Base-by-base conservation (phyloP, 1,140 invertebrate species). In the Drosophila orena region DNA sequence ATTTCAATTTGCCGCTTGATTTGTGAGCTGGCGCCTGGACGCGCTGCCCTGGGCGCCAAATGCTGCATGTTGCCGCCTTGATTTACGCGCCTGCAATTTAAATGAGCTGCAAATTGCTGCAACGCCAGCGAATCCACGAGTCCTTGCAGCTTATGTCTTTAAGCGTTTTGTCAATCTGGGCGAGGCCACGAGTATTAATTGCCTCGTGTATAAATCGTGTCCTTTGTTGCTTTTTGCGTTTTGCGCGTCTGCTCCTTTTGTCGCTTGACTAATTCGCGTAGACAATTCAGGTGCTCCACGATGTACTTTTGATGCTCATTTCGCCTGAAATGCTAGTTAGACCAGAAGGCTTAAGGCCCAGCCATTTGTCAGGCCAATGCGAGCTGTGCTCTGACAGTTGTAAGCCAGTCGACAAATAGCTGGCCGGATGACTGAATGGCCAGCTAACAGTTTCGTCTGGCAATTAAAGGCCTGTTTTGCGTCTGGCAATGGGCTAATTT, bases 51-150 rank as follows among this genome's bases (percentile, higher is more conserved):
- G 38, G 69, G 69, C 62, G 37, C 43, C 77, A 76, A 79, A 58
- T 66, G 66, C 58, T 75, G 65, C 75, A 75, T 54, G 80, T 66
- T 57, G 54, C 37, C n/a, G 34, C 46, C 42, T 54, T 81, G 79
- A 81, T 81, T 77, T 74, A 81, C 69, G 79, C 60, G 57, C 24
- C 37, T 88, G 83, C 83, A 86, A 88, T 81, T 81, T 66, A 79
- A 86, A 86, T 81, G 78, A 88, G 83, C 79, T 88, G 83, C 65
- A 69, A 81, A 86, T 86, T 83, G 83, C 83, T 64, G 55, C 54
- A 35, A 8, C 34, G 30, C 37, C 61, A 27, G 7, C 10, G 10
- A 11, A 43, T 50, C n/a, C 15, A 10, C n/a, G 34, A 17, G 44
- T 27, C 46, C n/a, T 10, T 11, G 17, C 22, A 38, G 30, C 59